Base-by-base conservation (phyloP, 2,888 invertebrate species). In the Spilarctia lutea region DNA sequence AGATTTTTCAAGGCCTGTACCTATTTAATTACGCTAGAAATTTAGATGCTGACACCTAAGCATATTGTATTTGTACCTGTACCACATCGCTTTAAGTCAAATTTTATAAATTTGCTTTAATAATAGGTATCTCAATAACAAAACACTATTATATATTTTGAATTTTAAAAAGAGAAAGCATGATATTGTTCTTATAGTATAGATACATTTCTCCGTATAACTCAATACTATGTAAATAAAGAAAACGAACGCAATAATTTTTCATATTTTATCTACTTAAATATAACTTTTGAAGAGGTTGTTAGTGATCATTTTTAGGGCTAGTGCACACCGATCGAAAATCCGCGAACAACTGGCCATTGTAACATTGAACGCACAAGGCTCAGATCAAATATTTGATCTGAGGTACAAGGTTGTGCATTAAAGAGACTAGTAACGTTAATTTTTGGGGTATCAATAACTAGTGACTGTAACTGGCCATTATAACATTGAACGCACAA, bases 241-340 rank as follows among this genome's bases (percentile, higher is more conserved):
- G 74, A 90, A 83, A 88, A 84, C 86, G 83, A 87, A 94, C 90
- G 95, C 95, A 94, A 95, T 95, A 94, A 94, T 93, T 94, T 94
- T 94, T 91, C 92, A 91, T 93, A 93, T 91, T 92, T 91, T 91
- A 91, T 89, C 88, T 91, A 91, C 85, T 87, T 90, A 89, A 66
- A 65, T 52, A 39, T 68, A 42, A 67, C 87, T 89, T 88, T 82
- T 85, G 76, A 88, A 85, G 85, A 91, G 88, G 90, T 93, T 93
- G 93, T 91, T 93, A 93, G 91, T 85, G 80, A 78, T 89, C 90
- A 90, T 83, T 91, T 91, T 92, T 90, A 84, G 71, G 71, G 71
- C 68, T 74, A 42, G 68, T 74, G 68, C 63, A 68, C 56, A 52
- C 33, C 10, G 30, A 52, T 68, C 70, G 30, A 56, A 30, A 60